These are phyloP conservation scores for Chaetogeoica ovagalla DNA, from an alignment of 2,888 invertebrate genomes.

Conservation along the genomic window DNA sequence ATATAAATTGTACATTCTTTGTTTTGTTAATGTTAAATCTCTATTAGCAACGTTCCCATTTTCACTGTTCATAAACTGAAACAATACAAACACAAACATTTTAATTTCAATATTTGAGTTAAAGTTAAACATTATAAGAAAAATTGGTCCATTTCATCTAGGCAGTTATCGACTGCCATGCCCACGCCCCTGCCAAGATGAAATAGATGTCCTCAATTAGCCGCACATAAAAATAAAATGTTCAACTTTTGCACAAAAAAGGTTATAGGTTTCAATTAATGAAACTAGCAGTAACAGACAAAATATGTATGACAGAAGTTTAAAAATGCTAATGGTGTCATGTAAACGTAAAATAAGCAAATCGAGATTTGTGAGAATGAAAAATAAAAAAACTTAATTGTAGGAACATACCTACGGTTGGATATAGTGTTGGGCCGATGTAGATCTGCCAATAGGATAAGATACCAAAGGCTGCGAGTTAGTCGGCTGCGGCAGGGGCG, in stretches of 20 bases:
- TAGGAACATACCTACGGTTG: constrained; percentile 52
- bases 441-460: constrained; percentile 70
- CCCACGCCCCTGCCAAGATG: constrained; percentile 49
- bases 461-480: constrained; percentile 68
- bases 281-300: constrained; percentile 20
- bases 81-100: constrained; percentile 31
- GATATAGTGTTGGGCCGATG: constrained; percentile 59
- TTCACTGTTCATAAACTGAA: constrained; percentile 48
- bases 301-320: constrained; percentile 13
- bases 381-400: constrained; percentile 38
- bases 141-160: constrained; percentile 50
- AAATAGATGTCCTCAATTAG: constrained; percentile 45
- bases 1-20: constrained; percentile 44
- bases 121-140: not conserved
- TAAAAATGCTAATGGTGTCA: constrained; percentile 11
- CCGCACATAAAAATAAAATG: constrained; percentile 16
- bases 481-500: constrained; percentile 60
- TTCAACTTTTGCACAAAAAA: constrained; percentile 28
- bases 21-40: constrained; percentile 41
- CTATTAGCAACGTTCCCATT: constrained; percentile 42
- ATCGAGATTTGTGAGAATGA: constrained; percentile 32
- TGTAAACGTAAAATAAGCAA: constrained; percentile 28
- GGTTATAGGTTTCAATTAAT: constrained; percentile 10
- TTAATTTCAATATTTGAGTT: not conserved
- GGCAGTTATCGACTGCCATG: constrained; percentile 44